Evolutionary conservation across 2,797 vertebrate species (phyloP), one percentile per base, ranked within the genome.

Genomic region (Takifugu ocellatus): DNA sequence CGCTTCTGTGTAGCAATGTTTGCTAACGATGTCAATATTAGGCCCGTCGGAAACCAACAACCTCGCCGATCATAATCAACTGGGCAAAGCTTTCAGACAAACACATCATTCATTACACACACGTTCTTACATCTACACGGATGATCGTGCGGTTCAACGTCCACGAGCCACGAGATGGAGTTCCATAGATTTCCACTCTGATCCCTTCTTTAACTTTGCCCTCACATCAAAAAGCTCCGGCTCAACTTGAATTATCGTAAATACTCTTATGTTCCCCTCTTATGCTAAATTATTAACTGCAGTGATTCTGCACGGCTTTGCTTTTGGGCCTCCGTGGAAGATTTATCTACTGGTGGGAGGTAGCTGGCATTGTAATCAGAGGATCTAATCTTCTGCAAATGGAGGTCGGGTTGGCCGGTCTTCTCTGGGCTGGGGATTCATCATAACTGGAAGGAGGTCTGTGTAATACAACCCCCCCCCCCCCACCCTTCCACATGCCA

Each of bases 271-370:
- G 68, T 74, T 66, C 50, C 55, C 55, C 56, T 73, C 79, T 49
- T 84, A 83, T 78, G 59, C 75, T 90, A 83, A 89, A 91, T 92
- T 83, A 91, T 90, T 92, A 88, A 92, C 81, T 79, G 83, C 74
- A 85, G 86, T 85, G 86, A 87, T 89, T 78, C 89, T 83, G 44
- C 6, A 21, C 68, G 77, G 77, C 59, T 87, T 88, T 87, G 77
- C 84, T 88, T 87, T 77, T 79, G 75, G 83, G 62, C 82, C 83
- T 58, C 69, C 74, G 70, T 75, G 52, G 77, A 79, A 92, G 91
- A 93, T 92, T 91, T 90, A 93, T 92, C 88, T 83, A 52, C 66
- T 79, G 76, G 82, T 84, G 88, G 85, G 85, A 84, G 72, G 84
- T 82, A 81, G 86, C 87, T 90, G 90, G 91, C 89, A 86, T 64